Percentiles rank a stretch among this genome's conserved stretches.
Conservation (phyloP, 2,888 invertebrate species). For the Lepidocyrtoides sp. region DNA sequence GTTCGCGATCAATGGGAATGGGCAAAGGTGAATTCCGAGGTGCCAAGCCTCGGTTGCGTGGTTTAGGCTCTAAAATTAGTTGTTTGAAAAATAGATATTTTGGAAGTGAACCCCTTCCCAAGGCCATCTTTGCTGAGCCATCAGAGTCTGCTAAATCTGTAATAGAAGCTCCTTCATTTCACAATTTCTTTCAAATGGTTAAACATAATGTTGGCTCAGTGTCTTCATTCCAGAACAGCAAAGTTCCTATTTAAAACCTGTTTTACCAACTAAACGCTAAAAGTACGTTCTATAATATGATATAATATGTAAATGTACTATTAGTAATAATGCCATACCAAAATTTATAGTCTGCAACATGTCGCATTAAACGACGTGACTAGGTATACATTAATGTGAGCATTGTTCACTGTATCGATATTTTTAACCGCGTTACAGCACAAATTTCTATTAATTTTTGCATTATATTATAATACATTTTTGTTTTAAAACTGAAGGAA, state of each 20-base stretch:
- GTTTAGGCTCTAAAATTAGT: slow-evolving; percentile 91
- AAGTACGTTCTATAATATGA: too few species aligned
- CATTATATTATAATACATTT: too few species aligned
- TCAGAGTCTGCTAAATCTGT: slow-evolving; percentile 71
- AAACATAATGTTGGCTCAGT: slow-evolving; percentile 50
- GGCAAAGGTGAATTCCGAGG: slow-evolving; percentile 86
- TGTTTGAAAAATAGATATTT: slow-evolving; percentile 92
- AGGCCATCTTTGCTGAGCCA: slow-evolving; percentile 81
- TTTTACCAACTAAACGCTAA: too few species aligned
- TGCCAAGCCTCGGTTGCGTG: slow-evolving; percentile 88
- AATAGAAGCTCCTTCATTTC: slow-evolving; percentile 81
- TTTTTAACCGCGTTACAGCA: too few species aligned
- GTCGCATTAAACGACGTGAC: too few species aligned
- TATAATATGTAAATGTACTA: too few species aligned
- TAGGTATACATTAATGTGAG: too few species aligned
- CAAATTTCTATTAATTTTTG: too few species aligned
- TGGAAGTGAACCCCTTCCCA: slow-evolving; percentile 89
- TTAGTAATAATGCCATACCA: slow-evolving; percentile 34
- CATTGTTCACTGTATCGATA: too few species aligned
- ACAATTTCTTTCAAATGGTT: slow-evolving; percentile 76
- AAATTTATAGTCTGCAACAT: background rate
- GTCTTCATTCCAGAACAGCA: slow-evolving; percentile 65
- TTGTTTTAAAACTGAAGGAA: too few species aligned
- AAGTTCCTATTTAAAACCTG: slow-evolving; percentile 31
- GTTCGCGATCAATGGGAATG: slow-evolving; percentile 87